Evolutionary conservation across 2,797 vertebrate species (phyloP).

Genomic region (Tarsius wallacei): DNA sequence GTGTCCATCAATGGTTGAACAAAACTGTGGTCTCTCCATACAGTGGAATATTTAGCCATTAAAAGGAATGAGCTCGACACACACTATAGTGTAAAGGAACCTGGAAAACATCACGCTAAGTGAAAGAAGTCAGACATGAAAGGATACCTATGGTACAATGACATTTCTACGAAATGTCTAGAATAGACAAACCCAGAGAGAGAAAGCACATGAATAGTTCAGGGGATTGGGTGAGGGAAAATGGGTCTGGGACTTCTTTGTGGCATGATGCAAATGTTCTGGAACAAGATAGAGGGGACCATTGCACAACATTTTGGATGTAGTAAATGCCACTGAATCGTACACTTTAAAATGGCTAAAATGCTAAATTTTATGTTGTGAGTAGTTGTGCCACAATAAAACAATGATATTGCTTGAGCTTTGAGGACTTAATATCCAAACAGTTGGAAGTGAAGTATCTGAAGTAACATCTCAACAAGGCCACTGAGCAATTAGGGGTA

Average conservation of each 20-base stretch:
- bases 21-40: fast-evolving
- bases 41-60: fast-evolving
- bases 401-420: neutral
- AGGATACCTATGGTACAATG: fast-evolving
- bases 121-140: neutral
- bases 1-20: neutral
- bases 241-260: fast-evolving
- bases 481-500: too few relatives aligned
- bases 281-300: fast-evolving
- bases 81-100: too few relatives aligned
- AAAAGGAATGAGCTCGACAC: neutral
- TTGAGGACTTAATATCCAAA: neutral
- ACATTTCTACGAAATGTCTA: fast-evolving
- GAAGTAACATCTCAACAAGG: neutral
- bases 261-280: neutral
- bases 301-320: fast-evolving
- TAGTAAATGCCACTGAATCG: fast-evolving
- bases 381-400: too few relatives aligned
- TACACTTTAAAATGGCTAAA: too few relatives aligned
- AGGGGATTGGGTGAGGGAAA: neutral
- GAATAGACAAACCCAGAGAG: neutral
- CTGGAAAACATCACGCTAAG: fast-evolving
- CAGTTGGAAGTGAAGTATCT: neutral
- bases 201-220: fast-evolving
- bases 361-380: neutral